Conservation (phyloP, 2,888 invertebrate genomes). For the Camponotus fellah region DNA sequence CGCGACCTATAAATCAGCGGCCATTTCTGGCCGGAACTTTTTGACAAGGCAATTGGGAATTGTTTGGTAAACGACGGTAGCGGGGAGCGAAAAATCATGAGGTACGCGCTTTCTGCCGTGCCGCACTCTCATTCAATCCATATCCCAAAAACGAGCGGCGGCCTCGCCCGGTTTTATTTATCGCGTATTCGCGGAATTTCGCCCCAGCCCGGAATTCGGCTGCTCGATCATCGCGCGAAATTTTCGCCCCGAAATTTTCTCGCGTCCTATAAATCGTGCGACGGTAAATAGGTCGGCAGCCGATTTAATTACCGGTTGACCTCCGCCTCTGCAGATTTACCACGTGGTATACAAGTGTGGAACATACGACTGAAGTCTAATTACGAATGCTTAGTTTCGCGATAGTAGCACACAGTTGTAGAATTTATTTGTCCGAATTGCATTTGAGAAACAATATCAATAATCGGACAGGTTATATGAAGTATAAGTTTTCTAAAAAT, state of each 20-base stretch:
- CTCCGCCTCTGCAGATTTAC: constrained; percentile 15
- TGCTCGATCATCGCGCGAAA: constrained; percentile 48
- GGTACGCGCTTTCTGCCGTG: constrained; percentile 73
- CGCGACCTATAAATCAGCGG: constrained; percentile 80
- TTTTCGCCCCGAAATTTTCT: constrained; percentile 45
- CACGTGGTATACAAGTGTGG: background rate
- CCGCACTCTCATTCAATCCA: constrained; percentile 68
- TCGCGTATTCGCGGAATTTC: constrained; percentile 66
- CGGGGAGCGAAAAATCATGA: constrained; percentile 76
- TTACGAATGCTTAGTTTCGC: constrained; percentile 37
- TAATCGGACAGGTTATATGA: background rate
- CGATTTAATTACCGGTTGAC: constrained; percentile 48
- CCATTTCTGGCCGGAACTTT: constrained; percentile 83
- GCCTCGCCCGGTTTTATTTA: constrained; percentile 68
- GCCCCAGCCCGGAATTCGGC: constrained; percentile 62
- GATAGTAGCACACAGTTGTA: background rate
- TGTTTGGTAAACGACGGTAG: constrained; percentile 81
- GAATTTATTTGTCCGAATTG: constrained; percentile 25
- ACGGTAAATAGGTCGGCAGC: constrained; percentile 43
- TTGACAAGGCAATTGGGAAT: constrained; percentile 85
- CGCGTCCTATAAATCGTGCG: constrained; percentile 36
- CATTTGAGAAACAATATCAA: background rate
- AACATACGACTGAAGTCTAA: constrained; percentile 27
- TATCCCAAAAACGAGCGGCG: constrained; percentile 62
- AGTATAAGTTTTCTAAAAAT: background rate